These are phyloP conservation scores for Drosophila hydei DNA, from an alignment of 1,140 invertebrate genomes.

Conservation along the genomic window DNA sequence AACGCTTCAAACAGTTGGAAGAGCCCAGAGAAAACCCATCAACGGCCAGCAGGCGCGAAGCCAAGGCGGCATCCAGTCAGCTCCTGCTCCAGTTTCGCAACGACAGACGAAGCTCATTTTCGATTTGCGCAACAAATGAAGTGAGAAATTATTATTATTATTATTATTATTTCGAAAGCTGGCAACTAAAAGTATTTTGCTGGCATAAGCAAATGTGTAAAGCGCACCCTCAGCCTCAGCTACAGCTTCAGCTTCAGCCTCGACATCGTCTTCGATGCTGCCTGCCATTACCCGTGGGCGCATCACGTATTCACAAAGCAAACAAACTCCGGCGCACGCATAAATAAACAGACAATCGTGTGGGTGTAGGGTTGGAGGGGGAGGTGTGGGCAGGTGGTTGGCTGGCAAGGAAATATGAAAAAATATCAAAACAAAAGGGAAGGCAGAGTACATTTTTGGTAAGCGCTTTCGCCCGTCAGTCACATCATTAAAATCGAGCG, in stretches of 20 bases:
- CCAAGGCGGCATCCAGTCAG: conserved; percentile 6
- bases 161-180: conserved; percentile 67
- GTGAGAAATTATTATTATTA: conserved; percentile 78
- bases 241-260: neutral
- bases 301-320: conserved; percentile 80
- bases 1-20: conserved; percentile 30
- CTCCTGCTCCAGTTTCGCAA: neutral
- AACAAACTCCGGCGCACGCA: conserved; percentile 72
- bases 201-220: conserved; percentile 47
- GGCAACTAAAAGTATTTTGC: conserved; percentile 45
- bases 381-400: neutral
- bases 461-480: conserved; percentile 63
- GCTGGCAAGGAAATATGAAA: conserved; percentile 27
- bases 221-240: neutral
- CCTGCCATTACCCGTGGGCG: conserved; percentile 37
- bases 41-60: conserved; percentile 9
- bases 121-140: conserved; percentile 80
- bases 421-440: conserved; percentile 41
- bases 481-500: conserved; percentile 78
- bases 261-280: neutral
- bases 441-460: conserved; percentile 48
- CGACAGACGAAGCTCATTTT: conserved; percentile 51
- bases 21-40: conserved; percentile 24
- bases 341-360: conserved; percentile 64
- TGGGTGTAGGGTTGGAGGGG: neutral